phyloP scores from a whole-genome alignment of 2,888 invertebrate species.

The Andrena flavipes region DNA sequence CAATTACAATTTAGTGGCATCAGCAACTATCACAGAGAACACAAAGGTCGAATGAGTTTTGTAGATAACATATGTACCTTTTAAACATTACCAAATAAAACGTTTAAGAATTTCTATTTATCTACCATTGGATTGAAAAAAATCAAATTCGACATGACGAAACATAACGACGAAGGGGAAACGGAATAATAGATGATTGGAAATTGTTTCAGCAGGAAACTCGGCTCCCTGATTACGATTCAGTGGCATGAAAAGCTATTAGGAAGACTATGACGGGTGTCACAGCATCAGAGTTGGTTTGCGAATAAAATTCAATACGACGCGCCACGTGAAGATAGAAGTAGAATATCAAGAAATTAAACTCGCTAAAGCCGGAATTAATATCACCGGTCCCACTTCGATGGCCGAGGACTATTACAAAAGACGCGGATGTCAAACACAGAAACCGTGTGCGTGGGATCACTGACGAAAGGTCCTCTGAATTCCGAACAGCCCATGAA shows the following conservation, averaged over 20 bases:
- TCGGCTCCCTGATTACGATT: too few species aligned
- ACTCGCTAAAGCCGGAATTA: neutral
- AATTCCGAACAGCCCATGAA: neutral
- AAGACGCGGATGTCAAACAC: neutral
- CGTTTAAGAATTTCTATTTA: neutral
- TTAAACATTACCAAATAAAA: neutral
- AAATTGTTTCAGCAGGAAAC: too few species aligned
- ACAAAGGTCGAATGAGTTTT: neutral
- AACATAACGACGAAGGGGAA: too few species aligned
- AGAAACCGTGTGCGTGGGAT: neutral
- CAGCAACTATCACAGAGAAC: neutral
- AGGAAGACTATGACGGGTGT: too few species aligned
- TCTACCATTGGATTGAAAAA: neutral
- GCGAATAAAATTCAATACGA: neutral
- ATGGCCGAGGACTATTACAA: neutral
- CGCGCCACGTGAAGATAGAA: neutral
- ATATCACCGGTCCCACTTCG: neutral
- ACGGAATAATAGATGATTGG: too few species aligned
- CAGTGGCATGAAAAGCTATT: too few species aligned
- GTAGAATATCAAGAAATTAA: neutral
- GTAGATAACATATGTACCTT: neutral
- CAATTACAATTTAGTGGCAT: neutral
- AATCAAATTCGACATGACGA: too few species aligned
- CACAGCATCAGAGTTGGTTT: too few species aligned
- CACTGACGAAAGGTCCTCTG: neutral